Evolutionary conservation across 2,113 vertebrate species (phyloP).

Genomic region (Lonchura striata): DNA sequence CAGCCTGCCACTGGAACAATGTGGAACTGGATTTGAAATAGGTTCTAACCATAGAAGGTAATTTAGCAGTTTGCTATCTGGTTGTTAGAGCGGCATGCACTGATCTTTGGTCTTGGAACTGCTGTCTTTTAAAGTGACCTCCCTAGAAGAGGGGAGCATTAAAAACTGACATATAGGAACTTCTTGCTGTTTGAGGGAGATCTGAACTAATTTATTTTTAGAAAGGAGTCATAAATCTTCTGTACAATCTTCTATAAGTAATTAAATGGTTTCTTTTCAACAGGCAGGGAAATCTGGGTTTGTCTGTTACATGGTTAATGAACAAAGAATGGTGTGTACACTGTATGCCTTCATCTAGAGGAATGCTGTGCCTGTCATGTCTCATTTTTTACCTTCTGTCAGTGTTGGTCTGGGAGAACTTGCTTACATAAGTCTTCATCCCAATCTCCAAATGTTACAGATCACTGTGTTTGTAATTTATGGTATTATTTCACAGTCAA

Average conservation of each 20-base stretch:
- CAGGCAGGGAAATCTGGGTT: background rate
- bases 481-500: rapidly evolving
- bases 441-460: background rate
- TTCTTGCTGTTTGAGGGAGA: background rate
- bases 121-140: background rate
- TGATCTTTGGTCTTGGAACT: background rate
- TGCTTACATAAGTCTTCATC: background rate
- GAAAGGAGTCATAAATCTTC: background rate
- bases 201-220: background rate
- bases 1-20: background rate
- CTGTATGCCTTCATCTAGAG: background rate
- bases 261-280: background rate
- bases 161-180: background rate
- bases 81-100: background rate
- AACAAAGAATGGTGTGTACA: background rate
- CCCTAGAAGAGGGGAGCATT: background rate
- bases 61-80: background rate
- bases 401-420: rapidly evolving
- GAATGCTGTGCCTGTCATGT: background rate
- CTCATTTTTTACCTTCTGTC: background rate
- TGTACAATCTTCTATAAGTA: background rate
- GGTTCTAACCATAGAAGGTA: background rate
- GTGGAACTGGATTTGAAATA: background rate
- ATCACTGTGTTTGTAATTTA: background rate
- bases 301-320: background rate